phyloP scores from a whole-genome alignment of 2,113 vertebrate genomes.

The Oncorhynchus masou region DNA sequence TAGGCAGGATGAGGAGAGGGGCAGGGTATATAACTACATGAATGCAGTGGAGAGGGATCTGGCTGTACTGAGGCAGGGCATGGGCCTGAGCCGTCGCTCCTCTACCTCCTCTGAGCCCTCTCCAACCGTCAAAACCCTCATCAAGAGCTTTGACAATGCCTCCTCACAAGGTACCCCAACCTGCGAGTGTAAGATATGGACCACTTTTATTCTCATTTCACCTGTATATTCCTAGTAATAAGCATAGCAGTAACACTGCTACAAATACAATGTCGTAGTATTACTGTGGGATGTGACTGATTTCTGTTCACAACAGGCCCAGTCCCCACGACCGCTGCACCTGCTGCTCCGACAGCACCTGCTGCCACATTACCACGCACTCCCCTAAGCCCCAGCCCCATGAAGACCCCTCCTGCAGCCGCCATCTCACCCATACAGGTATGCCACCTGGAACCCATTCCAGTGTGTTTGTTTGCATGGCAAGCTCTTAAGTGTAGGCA shows the following conservation, averaged over 20 bases:
- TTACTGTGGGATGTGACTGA: background rate
- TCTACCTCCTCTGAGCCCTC: slow-evolving; percentile 94
- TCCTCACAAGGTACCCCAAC: slow-evolving; percentile 85
- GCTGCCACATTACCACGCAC: slow-evolving; percentile 84
- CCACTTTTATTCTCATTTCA: background rate
- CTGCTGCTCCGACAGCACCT: slow-evolving; percentile 62
- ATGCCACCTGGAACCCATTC: background rate
- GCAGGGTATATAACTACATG: slow-evolving; percentile 97
- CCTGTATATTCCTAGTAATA: background rate
- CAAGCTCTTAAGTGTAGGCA: background rate
- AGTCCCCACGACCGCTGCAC: slow-evolving; percentile 40
- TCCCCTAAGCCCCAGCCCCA: slow-evolving; percentile 90
- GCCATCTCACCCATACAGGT: slow-evolving; percentile 97
- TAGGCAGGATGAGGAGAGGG: slow-evolving; percentile 94
- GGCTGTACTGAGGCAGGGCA: slow-evolving; percentile 90
- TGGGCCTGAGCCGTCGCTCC: slow-evolving; percentile 90
- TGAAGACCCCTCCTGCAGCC: slow-evolving; percentile 95
- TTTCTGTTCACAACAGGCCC: slow-evolving; percentile 46
- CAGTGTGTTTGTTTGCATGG: background rate
- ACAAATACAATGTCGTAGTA: background rate
- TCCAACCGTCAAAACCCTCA: slow-evolving; percentile 94
- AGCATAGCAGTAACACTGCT: no score
- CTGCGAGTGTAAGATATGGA: slow-evolving; percentile 18
- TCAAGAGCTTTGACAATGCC: slow-evolving; percentile 95
- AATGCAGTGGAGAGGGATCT: slow-evolving; percentile 93